Evolutionary conservation across 2,113 vertebrate genomes (phyloP).

Genomic region (Paramormyrops kingsleyae): DNA sequence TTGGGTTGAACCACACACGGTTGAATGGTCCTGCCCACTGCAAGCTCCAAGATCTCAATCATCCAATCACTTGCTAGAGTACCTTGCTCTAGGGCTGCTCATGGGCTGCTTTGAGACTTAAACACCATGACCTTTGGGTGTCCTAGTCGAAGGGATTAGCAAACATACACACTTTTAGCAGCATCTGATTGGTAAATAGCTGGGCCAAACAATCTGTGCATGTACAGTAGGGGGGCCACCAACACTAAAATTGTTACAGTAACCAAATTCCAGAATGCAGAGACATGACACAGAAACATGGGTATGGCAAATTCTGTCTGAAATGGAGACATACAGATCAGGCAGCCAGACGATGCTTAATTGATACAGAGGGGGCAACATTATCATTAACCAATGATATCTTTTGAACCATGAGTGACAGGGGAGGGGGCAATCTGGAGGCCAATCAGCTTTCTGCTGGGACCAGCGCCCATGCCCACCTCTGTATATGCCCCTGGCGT

Average conservation of each 20-base stretch:
- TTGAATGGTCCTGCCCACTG: background rate
- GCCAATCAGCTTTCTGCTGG: too few relatives aligned
- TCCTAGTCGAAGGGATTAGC: background rate
- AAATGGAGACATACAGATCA: background rate
- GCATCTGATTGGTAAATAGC: background rate
- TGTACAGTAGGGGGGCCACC: too few relatives aligned
- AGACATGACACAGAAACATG: background rate
- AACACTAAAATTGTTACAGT: too few relatives aligned
- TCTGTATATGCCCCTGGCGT: constrained; percentile 44
- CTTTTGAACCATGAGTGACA: too few relatives aligned
- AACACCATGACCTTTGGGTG: background rate
- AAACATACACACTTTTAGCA: background rate
- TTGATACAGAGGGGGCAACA: too few relatives aligned
- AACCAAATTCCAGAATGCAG: too few relatives aligned
- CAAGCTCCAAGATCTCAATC: background rate
- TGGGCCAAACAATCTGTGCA: constrained; percentile 12
- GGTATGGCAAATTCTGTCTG: background rate
- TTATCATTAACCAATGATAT: too few relatives aligned
- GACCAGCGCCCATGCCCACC: too few relatives aligned
- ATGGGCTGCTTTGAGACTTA: background rate
- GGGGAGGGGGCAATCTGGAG: too few relatives aligned
- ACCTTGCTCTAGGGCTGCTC: background rate
- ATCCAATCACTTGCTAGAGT: background rate
- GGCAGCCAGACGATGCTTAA: too few relatives aligned
- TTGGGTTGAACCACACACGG: background rate